These are phyloP conservation scores for Oconnorella tubifera DNA, from an alignment of 2,888 invertebrate species.

Conservation along the genomic window DNA sequence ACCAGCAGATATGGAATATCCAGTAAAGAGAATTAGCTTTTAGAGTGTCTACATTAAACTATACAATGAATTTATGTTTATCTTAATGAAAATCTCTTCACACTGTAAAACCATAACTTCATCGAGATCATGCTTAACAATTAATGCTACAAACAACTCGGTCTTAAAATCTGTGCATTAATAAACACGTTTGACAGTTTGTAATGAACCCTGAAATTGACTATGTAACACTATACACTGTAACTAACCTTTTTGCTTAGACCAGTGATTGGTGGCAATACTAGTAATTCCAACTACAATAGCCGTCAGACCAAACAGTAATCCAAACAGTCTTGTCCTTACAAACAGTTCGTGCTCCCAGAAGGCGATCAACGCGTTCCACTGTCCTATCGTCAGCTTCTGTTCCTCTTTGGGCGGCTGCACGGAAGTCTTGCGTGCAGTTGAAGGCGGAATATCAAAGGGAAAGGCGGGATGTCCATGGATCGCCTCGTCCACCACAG, in stretches of 20 bases:
- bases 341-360: slow-evolving; percentile 52
- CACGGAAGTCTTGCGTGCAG: not conserved
- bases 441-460: slow-evolving; percentile 13
- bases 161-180: no score
- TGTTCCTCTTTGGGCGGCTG: not conserved
- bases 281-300: slow-evolving; percentile 20
- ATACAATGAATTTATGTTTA: no score
- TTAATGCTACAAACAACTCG: no score
- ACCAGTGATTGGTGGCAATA: slow-evolving; percentile 12
- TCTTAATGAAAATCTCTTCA: no score
- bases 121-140: no score
- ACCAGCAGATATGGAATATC: no score
- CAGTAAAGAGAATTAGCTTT: no score
- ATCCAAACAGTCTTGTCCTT: slow-evolving; percentile 39
- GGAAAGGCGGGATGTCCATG: slow-evolving; percentile 16
- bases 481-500: not conserved
- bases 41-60: no score
- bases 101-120: no score
- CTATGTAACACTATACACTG: not conserved
- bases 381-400: slow-evolving; percentile 37
- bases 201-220: no score
- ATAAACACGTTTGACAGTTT: no score
- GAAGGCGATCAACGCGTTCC: slow-evolving; percentile 46
- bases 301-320: slow-evolving; percentile 32
- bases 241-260: slow-evolving; percentile 5